Conservation (phyloP, 35 echinoderm and acorn worm species). For the Ophiothrix spiculata region DNA sequence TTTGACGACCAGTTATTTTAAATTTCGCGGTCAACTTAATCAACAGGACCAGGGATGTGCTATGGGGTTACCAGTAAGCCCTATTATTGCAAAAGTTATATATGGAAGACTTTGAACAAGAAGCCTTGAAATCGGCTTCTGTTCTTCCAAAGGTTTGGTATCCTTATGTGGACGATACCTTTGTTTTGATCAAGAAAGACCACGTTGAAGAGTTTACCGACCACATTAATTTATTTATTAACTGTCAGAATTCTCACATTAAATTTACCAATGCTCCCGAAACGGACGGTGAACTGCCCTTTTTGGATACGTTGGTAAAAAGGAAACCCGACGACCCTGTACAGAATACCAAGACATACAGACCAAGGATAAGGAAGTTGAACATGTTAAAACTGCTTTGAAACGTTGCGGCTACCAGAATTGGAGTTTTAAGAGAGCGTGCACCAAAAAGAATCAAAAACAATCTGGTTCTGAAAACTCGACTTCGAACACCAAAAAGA, state of each 20-base stretch:
- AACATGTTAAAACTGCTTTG: constrained; percentile 21
- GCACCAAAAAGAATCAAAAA: not conserved
- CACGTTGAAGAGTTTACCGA: not conserved
- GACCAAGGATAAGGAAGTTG: constrained; percentile 14
- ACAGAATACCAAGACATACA: constrained; percentile 10
- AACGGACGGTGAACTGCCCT: not conserved
- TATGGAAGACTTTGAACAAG: not conserved
- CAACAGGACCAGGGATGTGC: not conserved
- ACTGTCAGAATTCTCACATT: too few relatives aligned
- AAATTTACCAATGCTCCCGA: too few relatives aligned
- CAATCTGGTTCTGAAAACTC: not conserved
- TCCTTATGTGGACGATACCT: not conserved
- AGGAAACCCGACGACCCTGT: not conserved
- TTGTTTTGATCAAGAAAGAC: not conserved
- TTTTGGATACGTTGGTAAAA: constrained; percentile 4
- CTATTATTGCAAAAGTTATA: not conserved
- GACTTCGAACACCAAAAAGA: not conserved
- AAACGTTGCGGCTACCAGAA: constrained; percentile 24
- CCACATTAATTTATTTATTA: too few relatives aligned
- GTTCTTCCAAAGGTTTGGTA: not conserved
- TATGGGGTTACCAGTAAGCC: not conserved
- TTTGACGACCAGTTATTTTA: not conserved
- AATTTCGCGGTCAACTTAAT: not conserved
- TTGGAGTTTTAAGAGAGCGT: constrained; percentile 11
- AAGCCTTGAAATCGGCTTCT: not conserved